Percentiles rank a stretch among this genome's conserved stretches.
phyloP scores from a whole-genome alignment of 2,113 vertebrate species.

The Nycticryphes semicollaris region DNA sequence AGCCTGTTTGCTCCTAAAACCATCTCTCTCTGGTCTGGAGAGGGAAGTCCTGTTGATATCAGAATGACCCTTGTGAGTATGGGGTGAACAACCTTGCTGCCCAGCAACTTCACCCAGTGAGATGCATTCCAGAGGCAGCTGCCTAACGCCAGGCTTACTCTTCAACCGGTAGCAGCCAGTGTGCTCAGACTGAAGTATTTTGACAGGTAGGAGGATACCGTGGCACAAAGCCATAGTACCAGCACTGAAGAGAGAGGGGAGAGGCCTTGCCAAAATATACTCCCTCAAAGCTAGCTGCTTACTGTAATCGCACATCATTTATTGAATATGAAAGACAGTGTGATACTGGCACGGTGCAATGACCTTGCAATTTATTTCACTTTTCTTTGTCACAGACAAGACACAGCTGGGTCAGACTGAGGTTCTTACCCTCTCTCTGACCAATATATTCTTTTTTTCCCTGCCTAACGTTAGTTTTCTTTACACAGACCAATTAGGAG shows the following conservation, averaged over 20 bases:
- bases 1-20: neutral
- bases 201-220: conserved; percentile 61
- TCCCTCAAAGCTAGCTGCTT: conserved; percentile 60
- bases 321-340: conserved; percentile 75
- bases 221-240: conserved; percentile 60
- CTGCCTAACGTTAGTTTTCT: neutral
- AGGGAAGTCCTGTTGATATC: neutral
- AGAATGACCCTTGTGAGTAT: neutral
- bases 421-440: conserved; percentile 57
- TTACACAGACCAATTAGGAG: conserved; percentile 70
- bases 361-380: conserved; percentile 78
- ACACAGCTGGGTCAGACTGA: conserved; percentile 60
- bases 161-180: neutral
- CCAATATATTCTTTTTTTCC: conserved; percentile 1
- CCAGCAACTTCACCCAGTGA: neutral
- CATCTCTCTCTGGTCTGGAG: neutral
- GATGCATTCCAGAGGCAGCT: conserved; percentile 6
- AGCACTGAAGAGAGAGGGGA: neutral
- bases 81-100: neutral
- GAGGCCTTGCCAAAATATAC: conserved; percentile 63
- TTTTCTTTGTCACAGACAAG: conserved; percentile 64
- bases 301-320: conserved; percentile 80
- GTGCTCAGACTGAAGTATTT: conserved; percentile 25
- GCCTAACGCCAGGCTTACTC: neutral
- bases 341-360: conserved; percentile 54